Percentiles rank a stretch among this genome's conserved stretches.
Conservation (phyloP, 2,797 vertebrate species). For the Lycodopsis pacificus region DNA sequence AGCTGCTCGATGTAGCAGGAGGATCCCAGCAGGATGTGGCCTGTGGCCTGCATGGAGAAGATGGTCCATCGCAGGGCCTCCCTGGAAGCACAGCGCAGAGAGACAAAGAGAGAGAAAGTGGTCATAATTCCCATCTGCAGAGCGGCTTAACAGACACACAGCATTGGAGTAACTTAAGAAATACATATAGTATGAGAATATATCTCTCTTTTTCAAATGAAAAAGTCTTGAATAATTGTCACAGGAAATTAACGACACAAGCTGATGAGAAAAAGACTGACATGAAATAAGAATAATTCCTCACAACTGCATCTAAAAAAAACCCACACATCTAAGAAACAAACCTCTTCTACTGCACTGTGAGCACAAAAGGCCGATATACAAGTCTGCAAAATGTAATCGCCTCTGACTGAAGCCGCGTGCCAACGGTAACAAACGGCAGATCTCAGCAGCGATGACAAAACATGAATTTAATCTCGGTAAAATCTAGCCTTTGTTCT, state of each 20-base stretch:
- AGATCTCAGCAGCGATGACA: constrained; percentile 53
- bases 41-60: constrained; percentile 93
- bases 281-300: constrained; percentile 18
- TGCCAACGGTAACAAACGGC: constrained; percentile 42
- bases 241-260: neutral
- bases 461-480: constrained; percentile 64
- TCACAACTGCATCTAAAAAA: constrained; percentile 1
- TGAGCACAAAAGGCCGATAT: constrained; percentile 33
- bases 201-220: neutral
- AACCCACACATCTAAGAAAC: constrained; percentile 8
- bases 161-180: neutral
- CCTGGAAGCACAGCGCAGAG: constrained; percentile 74
- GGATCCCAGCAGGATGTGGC: constrained; percentile 92
- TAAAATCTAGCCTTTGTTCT: constrained; percentile 59
- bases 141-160: too few relatives aligned
- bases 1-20: constrained; percentile 94
- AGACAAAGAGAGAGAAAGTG: neutral
- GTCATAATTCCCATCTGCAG: neutral
- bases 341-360: constrained; percentile 7
- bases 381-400: constrained; percentile 57
- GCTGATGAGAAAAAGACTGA: neutral
- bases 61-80: constrained; percentile 91
- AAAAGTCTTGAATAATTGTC: neutral
- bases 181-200: neutral
- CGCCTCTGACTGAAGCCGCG: constrained; percentile 35